Evolutionary conservation across 1,140 invertebrate species (phyloP).

Genomic region (Capitella teleta): DNA sequence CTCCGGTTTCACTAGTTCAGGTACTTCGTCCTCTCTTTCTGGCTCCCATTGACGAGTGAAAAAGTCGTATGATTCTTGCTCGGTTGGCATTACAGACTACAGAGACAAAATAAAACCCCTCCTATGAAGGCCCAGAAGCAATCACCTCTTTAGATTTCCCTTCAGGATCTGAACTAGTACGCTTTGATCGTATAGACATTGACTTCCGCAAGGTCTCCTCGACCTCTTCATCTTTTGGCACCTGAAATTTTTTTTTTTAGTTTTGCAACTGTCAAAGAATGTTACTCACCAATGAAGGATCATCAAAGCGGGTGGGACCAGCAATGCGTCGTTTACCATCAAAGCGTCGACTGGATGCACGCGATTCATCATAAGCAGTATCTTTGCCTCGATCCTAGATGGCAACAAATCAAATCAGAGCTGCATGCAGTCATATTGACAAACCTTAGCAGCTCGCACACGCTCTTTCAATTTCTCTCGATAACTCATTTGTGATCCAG

Average conservation of each 20-base stretch:
- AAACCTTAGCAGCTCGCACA: no score
- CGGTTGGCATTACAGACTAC: constrained; percentile 24
- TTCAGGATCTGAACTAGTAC: neutral
- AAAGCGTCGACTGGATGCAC: neutral
- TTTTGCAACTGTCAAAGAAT: neutral
- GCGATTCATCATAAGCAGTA: constrained; percentile 5
- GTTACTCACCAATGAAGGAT: neutral
- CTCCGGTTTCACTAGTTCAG: constrained; percentile 14
- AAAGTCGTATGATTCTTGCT: constrained; percentile 34
- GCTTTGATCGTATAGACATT: neutral
- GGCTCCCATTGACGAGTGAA: constrained; percentile 32
- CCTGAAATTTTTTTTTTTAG: constrained; percentile 8
- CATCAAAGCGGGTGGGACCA: neutral
- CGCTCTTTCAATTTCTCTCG: no score
- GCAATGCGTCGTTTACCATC: neutral
- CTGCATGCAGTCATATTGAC: neutral
- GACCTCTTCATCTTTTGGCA: neutral
- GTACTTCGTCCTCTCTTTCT: constrained; percentile 19
- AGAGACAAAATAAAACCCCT: constrained; percentile 6
- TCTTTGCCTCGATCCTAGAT: constrained; percentile 10
- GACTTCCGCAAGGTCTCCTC: neutral
- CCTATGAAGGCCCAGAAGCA: neutral
- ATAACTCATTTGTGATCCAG: no score
- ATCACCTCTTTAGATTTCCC: neutral
- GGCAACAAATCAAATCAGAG: neutral